Conservation (phyloP, 2,113 vertebrate species). For the Mobula birostris region DNA sequence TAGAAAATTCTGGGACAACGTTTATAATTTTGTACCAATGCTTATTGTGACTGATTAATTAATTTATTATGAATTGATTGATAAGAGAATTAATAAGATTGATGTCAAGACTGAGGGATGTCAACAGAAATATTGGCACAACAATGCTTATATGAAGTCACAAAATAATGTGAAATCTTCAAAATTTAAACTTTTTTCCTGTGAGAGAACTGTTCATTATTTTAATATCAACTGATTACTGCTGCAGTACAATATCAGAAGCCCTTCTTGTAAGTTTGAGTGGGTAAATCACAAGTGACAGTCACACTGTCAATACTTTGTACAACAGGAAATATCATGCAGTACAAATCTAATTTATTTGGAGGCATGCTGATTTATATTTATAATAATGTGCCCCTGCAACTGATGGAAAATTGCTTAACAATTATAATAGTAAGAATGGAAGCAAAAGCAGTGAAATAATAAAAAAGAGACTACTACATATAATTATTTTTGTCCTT, state of each 20-base stretch:
- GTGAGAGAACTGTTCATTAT: background rate
- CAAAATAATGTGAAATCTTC: background rate
- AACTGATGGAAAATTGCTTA: background rate
- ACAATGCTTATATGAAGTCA: background rate
- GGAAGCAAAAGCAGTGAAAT: background rate
- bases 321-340: constrained; percentile 4
- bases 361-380: background rate
- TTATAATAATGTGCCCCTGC: background rate
- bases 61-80: background rate
- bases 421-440: background rate
- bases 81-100: background rate
- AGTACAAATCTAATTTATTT: background rate
- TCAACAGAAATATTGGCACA: background rate
- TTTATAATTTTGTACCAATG: background rate
- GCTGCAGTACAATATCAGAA: background rate
- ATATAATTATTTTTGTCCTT: background rate
- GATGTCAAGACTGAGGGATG: background rate
- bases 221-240: background rate
- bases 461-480: background rate
- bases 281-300: constrained; percentile 9
- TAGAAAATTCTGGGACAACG: background rate
- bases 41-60: background rate
- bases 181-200: background rate
- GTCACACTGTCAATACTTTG: constrained; percentile 2
- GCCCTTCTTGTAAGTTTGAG: background rate